phyloP scores from a whole-genome alignment of 92 coral and sea anemone species.

The Umimayanthus chanpuru region DNA sequence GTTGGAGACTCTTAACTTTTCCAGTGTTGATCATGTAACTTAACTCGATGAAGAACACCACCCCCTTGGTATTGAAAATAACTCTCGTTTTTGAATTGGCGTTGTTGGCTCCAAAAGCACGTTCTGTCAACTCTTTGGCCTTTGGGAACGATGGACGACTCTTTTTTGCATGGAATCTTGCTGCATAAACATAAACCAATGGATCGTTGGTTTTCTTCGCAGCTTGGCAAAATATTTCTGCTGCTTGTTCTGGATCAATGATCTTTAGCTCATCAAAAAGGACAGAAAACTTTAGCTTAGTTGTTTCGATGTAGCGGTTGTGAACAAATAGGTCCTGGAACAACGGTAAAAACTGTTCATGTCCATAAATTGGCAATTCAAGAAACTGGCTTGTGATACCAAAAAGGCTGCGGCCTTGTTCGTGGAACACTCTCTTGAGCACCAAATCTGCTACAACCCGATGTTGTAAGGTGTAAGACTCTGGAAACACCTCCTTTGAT shows the following conservation, averaged over 20 bases:
- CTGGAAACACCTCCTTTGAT: conserved; percentile 41
- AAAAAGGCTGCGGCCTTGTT: conserved; percentile 53
- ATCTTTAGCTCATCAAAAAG: conserved; percentile 71
- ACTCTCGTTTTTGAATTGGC: conserved; percentile 50
- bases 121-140: conserved; percentile 70
- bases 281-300: conserved; percentile 59
- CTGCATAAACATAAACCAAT: conserved; percentile 64
- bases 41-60: conserved; percentile 59
- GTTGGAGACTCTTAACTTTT: conserved; percentile 39
- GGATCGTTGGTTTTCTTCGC: conserved; percentile 75
- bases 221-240: conserved; percentile 63
- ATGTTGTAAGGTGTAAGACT: conserved; percentile 77
- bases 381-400: conserved; percentile 63
- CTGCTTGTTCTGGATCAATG: conserved; percentile 58
- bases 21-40: conserved; percentile 22
- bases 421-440: conserved; percentile 37
- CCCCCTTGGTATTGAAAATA: conserved; percentile 69
- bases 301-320: conserved; percentile 53
- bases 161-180: conserved; percentile 79
- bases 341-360: conserved; percentile 53
- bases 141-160: conserved; percentile 57
- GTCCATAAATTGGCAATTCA: conserved; percentile 57
- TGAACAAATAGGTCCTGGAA: conserved; percentile 69
- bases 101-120: conserved; percentile 60
- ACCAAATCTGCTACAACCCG: conserved; percentile 73